Conservation (phyloP, 2,797 vertebrate genomes). For the Argya squamiceps region DNA sequence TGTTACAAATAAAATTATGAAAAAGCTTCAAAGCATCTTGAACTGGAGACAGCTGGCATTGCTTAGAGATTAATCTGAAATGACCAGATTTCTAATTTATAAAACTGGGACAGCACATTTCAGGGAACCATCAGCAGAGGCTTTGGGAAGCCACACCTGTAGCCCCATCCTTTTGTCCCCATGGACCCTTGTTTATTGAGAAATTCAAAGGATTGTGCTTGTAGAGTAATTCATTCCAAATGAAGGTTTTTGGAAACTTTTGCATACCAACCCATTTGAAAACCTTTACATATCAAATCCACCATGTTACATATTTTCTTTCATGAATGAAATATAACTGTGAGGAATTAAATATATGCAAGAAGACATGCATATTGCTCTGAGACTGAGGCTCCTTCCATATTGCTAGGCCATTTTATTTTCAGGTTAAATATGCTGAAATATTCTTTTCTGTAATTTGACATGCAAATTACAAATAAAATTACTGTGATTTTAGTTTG, state of each 20-base stretch:
- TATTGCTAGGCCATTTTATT: not conserved
- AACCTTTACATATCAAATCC: not conserved
- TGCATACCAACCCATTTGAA: not conserved
- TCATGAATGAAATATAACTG: not conserved
- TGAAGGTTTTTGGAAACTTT: not conserved
- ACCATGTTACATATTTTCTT: not conserved
- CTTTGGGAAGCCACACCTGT: not conserved
- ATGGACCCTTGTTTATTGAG: slow-evolving; percentile 12
- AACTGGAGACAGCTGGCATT: slow-evolving; percentile 20
- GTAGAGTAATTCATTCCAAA: not conserved
- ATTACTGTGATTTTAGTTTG: not conserved
- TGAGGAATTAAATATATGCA: not conserved
- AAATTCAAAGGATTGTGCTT: not conserved
- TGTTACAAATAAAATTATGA: slow-evolving; percentile 26
- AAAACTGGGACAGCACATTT: slow-evolving; percentile 26
- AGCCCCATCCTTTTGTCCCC: not conserved
- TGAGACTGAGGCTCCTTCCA: not conserved
- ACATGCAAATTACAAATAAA: not conserved
- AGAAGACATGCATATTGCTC: not conserved
- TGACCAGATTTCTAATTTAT: slow-evolving; percentile 48
- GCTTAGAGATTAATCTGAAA: not conserved
- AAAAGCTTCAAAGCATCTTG: slow-evolving; percentile 56
- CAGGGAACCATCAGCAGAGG: not conserved
- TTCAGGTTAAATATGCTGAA: not conserved
- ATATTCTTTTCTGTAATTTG: not conserved